Evolutionary conservation across 2,888 invertebrate species (phyloP).

Genomic region (Pelosia muscerda): DNA sequence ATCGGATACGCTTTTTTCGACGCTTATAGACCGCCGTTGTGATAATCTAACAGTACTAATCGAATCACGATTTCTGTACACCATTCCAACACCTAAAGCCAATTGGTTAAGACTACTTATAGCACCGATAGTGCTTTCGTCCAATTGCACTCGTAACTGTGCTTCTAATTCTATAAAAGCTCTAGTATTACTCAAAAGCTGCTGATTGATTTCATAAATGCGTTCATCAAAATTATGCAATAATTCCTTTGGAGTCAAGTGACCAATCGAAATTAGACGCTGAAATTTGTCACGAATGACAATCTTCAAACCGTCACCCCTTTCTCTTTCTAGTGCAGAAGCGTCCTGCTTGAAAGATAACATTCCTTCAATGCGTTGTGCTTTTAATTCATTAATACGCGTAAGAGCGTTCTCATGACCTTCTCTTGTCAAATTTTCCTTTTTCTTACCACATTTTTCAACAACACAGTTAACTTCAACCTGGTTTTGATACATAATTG

Average conservation of each 20-base stretch:
- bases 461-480: conserved; percentile 63
- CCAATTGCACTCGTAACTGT: conserved; percentile 64
- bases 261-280: conserved; percentile 63
- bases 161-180: conserved; percentile 71
- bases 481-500: conserved; percentile 65
- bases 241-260: conserved; percentile 66
- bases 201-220: conserved; percentile 76
- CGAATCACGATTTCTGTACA: conserved; percentile 34
- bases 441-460: conserved; percentile 40
- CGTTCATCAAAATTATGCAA: conserved; percentile 74
- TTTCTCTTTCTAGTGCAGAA: conserved; percentile 64
- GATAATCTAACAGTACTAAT: conserved; percentile 49
- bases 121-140: conserved; percentile 57
- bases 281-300: conserved; percentile 71
- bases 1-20: conserved; percentile 31
- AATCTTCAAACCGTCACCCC: conserved; percentile 66
- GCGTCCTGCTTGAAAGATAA: conserved; percentile 65
- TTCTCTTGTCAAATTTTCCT: conserved; percentile 39
- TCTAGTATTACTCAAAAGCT: conserved; percentile 72
- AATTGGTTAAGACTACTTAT: conserved; percentile 69
- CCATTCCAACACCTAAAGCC: conserved; percentile 55
- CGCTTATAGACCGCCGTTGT: conserved; percentile 48
- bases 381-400: conserved; percentile 53
- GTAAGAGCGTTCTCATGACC: conserved; percentile 57
- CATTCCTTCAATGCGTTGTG: conserved; percentile 58